Conservation (phyloP, 1,140 invertebrate species). For the Sminthurides bifidus region DNA sequence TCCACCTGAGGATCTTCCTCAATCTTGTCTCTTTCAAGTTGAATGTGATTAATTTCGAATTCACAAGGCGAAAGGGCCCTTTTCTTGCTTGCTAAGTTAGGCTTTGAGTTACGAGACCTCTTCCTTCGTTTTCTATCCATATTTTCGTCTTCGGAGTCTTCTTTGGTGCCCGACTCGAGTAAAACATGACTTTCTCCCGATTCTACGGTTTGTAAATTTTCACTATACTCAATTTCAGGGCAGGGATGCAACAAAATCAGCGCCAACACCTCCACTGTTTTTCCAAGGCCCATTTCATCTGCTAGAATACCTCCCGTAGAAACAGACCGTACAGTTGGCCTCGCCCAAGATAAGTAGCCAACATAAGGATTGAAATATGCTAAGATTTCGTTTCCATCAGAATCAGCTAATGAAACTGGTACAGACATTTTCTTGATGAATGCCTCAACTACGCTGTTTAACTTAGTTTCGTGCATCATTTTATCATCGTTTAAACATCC, state of each 20-base stretch:
- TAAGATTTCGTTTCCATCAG: slow-evolving; percentile 30
- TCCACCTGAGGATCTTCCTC: neutral
- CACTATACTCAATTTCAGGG: neutral
- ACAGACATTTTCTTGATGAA: slow-evolving; percentile 27
- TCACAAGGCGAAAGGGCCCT: slow-evolving; percentile 8
- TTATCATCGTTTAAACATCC: neutral
- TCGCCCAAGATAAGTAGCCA: slow-evolving; percentile 36
- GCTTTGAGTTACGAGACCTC: neutral
- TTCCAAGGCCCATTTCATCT: slow-evolving; percentile 75
- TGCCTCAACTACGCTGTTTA: slow-evolving; percentile 23
- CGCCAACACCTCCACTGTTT: slow-evolving; percentile 64
- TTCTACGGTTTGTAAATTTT: neutral
- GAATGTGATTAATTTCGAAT: slow-evolving; percentile 4
- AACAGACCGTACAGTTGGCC: slow-evolving; percentile 34
- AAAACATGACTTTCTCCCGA: neutral
- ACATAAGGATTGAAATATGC: slow-evolving; percentile 45
- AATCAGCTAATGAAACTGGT: slow-evolving; percentile 33
- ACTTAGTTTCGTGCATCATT: neutral
- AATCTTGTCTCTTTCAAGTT: neutral
- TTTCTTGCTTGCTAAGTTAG: neutral
- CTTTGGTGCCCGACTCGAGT: neutral
- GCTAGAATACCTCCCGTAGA: slow-evolving; percentile 62
- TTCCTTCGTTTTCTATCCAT: neutral
- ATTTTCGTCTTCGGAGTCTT: neutral
- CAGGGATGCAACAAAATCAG: slow-evolving; percentile 49